Conservation (phyloP, 2,797 vertebrate genomes). For the Tokudaia tokunoshimensis region DNA sequence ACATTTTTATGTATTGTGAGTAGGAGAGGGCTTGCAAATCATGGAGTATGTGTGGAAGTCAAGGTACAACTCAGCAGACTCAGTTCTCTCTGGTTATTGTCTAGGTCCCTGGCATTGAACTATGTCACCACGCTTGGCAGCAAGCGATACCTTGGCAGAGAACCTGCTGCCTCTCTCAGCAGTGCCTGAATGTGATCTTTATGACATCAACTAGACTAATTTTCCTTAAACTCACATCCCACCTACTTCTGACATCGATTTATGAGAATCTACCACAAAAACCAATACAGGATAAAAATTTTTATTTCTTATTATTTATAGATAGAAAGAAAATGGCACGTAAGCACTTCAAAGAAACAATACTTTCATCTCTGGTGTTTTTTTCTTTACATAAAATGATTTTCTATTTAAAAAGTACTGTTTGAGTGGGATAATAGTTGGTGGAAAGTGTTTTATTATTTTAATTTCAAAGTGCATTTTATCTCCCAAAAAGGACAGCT, state of each 20-base stretch:
- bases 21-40: background rate
- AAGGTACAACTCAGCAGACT: background rate
- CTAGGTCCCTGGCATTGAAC: background rate
- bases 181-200: background rate
- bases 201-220: constrained; percentile 3
- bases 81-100: accelerated
- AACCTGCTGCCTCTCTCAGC: background rate
- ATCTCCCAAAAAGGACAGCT: constrained; percentile 18
- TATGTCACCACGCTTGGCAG: background rate
- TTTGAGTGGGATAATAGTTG: constrained; percentile 6
- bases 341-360: constrained; percentile 26
- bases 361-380: background rate
- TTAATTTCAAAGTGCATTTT: constrained; percentile 60
- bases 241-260: constrained; percentile 38
- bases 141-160: background rate
- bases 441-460: constrained; percentile 56
- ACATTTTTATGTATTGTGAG: background rate
- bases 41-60: background rate
- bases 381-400: constrained; percentile 39
- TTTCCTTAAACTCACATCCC: constrained; percentile 6
- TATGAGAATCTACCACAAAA: constrained; percentile 38
- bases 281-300: background rate
- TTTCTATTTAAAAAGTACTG: constrained; percentile 10
- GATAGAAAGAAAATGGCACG: background rate
- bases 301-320: constrained; percentile 36